phyloP scores from a whole-genome alignment of 2,113 vertebrate species.

The Pteruthius melanotis region DNA sequence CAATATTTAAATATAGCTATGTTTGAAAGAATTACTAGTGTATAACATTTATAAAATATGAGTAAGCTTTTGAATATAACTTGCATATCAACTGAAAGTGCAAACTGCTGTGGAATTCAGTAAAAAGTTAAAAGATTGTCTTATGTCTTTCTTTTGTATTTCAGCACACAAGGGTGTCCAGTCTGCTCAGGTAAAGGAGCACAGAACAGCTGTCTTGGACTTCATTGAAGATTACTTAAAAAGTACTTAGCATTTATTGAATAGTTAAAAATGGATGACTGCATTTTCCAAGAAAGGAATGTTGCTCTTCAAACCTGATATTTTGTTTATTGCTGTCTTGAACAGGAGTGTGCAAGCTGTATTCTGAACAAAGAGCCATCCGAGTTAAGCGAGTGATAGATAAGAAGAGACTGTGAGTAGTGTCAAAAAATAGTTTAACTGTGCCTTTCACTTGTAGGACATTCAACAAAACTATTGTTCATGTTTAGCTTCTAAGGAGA shows the following conservation, averaged over 20 bases:
- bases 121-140: background rate
- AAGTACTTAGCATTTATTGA: constrained; percentile 72
- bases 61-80: background rate
- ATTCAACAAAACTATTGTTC: background rate
- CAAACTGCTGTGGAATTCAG: background rate
- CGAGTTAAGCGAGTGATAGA: constrained; percentile 92
- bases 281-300: background rate
- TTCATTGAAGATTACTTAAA: constrained; percentile 89
- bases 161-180: constrained; percentile 82
- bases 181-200: constrained; percentile 88
- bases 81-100: background rate
- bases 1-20: background rate
- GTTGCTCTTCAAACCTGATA: background rate
- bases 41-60: background rate
- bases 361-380: constrained; percentile 95
- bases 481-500: background rate
- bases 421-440: background rate
- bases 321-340: background rate
- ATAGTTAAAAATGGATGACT: background rate
- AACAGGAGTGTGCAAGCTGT: constrained; percentile 93
- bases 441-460: background rate
- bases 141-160: constrained; percentile 1
- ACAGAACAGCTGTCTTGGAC: constrained; percentile 87
- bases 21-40: background rate
- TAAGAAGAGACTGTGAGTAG: constrained; percentile 94